These are phyloP conservation scores for Pseudonaja textilis DNA, from an alignment of 2,113 vertebrate species.

Conservation along the genomic window DNA sequence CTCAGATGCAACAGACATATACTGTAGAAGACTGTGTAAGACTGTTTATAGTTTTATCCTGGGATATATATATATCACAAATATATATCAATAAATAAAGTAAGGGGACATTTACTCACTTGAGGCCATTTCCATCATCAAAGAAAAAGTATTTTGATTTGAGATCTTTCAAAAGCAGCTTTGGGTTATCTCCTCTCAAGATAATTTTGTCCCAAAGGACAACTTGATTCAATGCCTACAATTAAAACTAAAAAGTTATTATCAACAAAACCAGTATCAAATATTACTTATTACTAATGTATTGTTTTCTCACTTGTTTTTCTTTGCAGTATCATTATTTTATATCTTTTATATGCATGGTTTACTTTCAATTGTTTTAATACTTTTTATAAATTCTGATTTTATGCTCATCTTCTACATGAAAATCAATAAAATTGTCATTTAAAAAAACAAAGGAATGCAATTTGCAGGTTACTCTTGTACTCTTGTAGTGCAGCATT, in stretches of 20 bases:
- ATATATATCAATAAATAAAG: not conserved
- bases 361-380: not conserved
- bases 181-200: constrained; percentile 88
- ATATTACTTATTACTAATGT: not conserved
- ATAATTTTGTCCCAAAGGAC: constrained; percentile 98
- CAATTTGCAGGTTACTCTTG: not conserved
- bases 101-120: constrained; percentile 73
- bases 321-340: not conserved
- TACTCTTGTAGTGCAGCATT: not conserved
- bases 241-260: constrained; percentile 33
- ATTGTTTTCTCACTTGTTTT: not conserved
- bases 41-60: not conserved
- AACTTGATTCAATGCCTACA: constrained; percentile 92
- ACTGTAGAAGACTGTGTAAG: not conserved
- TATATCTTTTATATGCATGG: not conserved
- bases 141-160: constrained; percentile 99
- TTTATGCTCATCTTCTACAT: not conserved
- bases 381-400: not conserved
- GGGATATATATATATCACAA: not conserved
- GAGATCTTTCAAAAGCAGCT: constrained; percentile 87
- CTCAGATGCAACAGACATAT: no score
- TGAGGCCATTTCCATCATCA: constrained; percentile 95
- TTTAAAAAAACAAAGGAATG: not conserved
- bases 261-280: not conserved
- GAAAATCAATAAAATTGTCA: not conserved